phyloP scores from a whole-genome alignment of 2,113 vertebrate genomes.

The Mesocricetus auratus region DNA sequence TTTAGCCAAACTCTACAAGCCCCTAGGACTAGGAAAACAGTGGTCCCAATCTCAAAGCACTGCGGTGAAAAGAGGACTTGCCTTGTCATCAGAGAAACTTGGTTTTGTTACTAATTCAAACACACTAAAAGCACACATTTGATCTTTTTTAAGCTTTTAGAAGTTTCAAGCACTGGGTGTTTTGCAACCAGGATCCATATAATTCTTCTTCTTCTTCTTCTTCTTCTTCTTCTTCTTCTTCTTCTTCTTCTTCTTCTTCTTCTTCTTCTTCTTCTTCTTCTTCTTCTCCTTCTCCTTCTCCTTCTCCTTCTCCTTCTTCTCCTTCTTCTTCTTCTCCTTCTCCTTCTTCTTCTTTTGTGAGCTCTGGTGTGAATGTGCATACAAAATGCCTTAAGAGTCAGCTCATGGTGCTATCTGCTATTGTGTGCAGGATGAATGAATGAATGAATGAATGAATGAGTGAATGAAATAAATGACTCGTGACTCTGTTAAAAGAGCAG shows the following conservation, averaged over 20 bases:
- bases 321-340: too few species aligned
- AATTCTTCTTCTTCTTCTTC: conserved; percentile 37
- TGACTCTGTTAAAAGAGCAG: conserved; percentile 82
- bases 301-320: too few species aligned
- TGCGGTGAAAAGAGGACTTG: conserved; percentile 10
- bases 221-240: too few species aligned
- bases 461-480: conserved; percentile 62
- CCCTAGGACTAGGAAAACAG: conserved; percentile 41
- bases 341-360: too few species aligned
- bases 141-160: conserved; percentile 58
- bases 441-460: conserved; percentile 66
- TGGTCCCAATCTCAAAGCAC: not conserved
- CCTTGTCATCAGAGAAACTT: conserved; percentile 61
- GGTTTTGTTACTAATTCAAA: conserved; percentile 56
- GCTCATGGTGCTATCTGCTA: conserved; percentile 79
- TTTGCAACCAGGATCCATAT: conserved; percentile 78
- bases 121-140: conserved; percentile 37
- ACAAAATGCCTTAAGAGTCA: conserved; percentile 80
- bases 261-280: too few species aligned
- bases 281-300: too few species aligned
- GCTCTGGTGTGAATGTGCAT: conserved; percentile 71
- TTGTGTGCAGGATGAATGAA: conserved; percentile 81
- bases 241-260: too few species aligned
- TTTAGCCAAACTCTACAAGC: conserved; percentile 35
- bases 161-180: conserved; percentile 68